Conservation (phyloP, 2,888 invertebrate species). For the Drosophila paramelanica region DNA sequence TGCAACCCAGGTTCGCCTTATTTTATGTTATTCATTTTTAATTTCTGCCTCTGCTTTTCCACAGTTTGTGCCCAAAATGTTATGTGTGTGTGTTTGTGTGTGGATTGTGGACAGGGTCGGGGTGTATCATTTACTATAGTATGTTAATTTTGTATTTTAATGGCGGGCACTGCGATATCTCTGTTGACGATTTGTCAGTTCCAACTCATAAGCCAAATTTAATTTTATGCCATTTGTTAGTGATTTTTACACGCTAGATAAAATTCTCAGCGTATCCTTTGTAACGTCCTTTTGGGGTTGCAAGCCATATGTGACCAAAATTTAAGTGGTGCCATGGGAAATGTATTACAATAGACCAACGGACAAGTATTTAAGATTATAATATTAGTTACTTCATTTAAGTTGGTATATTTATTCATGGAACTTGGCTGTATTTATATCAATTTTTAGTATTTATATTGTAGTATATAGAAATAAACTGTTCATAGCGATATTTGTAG, state of each 20-base stretch:
- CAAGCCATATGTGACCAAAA: slow-evolving; percentile 40
- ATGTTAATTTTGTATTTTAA: slow-evolving; percentile 71
- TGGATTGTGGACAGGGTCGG: slow-evolving; percentile 2
- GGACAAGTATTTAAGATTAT: slow-evolving; percentile 34
- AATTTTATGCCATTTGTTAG: slow-evolving; percentile 82
- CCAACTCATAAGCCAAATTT: slow-evolving; percentile 83
- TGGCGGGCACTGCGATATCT: slow-evolving; percentile 25
- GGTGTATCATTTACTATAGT: slow-evolving; percentile 58
- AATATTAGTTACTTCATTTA: background rate
- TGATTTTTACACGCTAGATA: slow-evolving; percentile 82
- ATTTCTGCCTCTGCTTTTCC: slow-evolving; percentile 48
- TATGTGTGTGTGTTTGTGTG: slow-evolving; percentile 15
- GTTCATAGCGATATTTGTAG: too few relatives aligned
- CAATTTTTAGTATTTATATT: too few relatives aligned
- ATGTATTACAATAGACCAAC: slow-evolving; percentile 26
- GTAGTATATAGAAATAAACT: too few relatives aligned
- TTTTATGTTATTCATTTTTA: slow-evolving; percentile 70
- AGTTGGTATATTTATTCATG: too few relatives aligned
- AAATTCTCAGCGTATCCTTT: slow-evolving; percentile 51
- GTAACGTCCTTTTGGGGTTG: slow-evolving; percentile 12
- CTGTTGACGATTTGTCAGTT: slow-evolving; percentile 78
- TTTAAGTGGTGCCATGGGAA: slow-evolving; percentile 34
- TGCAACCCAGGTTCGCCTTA: slow-evolving; percentile 30
- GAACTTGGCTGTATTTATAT: too few relatives aligned
- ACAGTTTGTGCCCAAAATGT: slow-evolving; percentile 33